Evolutionary conservation across 2,113 vertebrate species (phyloP), one percentile per base, ranked within the genome.

Genomic region (Gallinago jamesoni): DNA sequence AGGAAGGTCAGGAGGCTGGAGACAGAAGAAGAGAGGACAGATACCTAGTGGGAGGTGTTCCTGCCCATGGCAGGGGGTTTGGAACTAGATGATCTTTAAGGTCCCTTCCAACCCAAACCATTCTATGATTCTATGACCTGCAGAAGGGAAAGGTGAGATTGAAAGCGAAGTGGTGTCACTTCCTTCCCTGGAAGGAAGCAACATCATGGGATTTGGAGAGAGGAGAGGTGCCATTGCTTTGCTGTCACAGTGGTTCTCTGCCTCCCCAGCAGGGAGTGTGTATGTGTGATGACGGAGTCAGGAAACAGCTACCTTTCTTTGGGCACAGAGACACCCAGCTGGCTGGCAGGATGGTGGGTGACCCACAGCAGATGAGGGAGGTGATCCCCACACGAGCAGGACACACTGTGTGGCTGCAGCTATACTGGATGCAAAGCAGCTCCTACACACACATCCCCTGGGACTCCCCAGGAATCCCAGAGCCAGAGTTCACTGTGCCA

Each of bases 401-500:
- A 23, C 23, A 43, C 17, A 31, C 12, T 47, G 28, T 47, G 57
- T 9, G 10, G 53, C 52, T 43, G 27, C 14, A 60, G 28, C 22
- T 10, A 15, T 0, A 2, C 12, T 23, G 39, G 12, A 56, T 75
- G 27, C 7, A 84, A 74, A 92, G 24, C 62, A 56, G 43, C 56
- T 78, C 60, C 33, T 59, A 53, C 39, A 62, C 16, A 35, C 5
- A 10, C 5, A 50, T 66, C 69, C 60, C 69, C 33, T 48, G 68
- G 69, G 81, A 57, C 12, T 82, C 21, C 11, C 33, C 0, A 0
- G 82, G 84, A 91, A 79, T 85, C 21, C 8, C 33, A 52, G 73
- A 87, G 89, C 87, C 92, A 86, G 90, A 85, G 90, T 94, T 95
- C 93, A 59, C 27, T 67, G 45, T 94, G 59, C 91, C 95, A 97